phyloP scores from a whole-genome alignment of 2,113 vertebrate species.

The Ciconia maguari region DNA sequence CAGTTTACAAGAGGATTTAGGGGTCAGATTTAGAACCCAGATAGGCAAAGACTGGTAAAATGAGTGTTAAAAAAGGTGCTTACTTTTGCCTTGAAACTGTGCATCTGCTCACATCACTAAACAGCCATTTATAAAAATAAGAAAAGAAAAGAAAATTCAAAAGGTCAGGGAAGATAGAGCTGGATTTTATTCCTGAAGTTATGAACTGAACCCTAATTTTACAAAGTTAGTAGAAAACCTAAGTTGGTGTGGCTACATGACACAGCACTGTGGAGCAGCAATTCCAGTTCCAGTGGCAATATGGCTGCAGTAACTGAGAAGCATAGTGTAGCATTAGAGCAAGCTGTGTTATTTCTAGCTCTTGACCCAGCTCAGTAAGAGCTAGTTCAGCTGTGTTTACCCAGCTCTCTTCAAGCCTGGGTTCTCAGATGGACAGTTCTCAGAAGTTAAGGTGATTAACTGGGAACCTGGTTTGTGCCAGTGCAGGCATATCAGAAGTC shows the following conservation, averaged over 20 bases:
- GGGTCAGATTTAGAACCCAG: background rate
- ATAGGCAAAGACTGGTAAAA: background rate
- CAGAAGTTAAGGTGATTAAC: background rate
- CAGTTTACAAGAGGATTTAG: background rate
- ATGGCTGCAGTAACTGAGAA: background rate
- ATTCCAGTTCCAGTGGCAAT: background rate
- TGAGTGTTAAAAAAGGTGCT: too few relatives aligned
- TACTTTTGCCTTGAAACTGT: background rate
- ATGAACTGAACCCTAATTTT: background rate
- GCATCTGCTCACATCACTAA: background rate
- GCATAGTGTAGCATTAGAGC: fast-evolving
- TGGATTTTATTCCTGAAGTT: background rate
- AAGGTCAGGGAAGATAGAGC: background rate
- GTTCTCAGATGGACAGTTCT: background rate
- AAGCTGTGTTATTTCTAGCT: background rate
- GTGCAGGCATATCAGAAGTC: background rate
- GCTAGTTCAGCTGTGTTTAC: background rate
- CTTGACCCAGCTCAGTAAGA: background rate
- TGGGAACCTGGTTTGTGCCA: background rate
- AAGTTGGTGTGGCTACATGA: background rate
- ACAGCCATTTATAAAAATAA: background rate
- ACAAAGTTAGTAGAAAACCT: background rate
- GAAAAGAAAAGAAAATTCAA: background rate
- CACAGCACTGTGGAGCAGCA: background rate
- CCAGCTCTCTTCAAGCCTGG: background rate